Percentiles rank a stretch among this genome's conserved stretches.
Conservation (phyloP, 1,140 invertebrate genomes). For the Mylabris phalerata region DNA sequence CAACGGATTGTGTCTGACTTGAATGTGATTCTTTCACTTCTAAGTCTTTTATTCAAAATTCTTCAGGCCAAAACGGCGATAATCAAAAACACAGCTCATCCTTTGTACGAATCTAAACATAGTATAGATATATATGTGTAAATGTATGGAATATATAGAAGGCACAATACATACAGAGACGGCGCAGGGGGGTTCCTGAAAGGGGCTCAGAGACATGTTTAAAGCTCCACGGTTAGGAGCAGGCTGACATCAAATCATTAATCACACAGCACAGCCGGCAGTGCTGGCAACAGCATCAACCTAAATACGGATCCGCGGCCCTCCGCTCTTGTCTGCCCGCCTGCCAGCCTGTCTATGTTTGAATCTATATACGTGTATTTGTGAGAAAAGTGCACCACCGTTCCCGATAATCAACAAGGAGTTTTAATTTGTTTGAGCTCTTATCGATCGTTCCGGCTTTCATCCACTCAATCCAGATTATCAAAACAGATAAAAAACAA, state of each 20-base stretch:
- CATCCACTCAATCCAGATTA: no score
- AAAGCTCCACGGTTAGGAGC: constrained; percentile 41
- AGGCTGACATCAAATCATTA: constrained; percentile 40
- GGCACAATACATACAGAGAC: constrained; percentile 34
- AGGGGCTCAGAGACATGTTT: constrained; percentile 40
- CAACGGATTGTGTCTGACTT: no score
- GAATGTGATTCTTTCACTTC: background rate
- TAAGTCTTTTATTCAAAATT: constrained; percentile 33
- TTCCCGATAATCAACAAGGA: constrained; percentile 36
- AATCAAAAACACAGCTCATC: constrained; percentile 41
- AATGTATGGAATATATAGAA: constrained; percentile 25
- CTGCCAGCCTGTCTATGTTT: background rate
- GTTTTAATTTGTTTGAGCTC: constrained; percentile 35
- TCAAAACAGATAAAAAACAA: no score
- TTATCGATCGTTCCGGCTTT: constrained; percentile 8
- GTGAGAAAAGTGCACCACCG: constrained; percentile 34
- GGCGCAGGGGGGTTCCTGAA: constrained; percentile 29
- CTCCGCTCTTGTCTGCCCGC: constrained; percentile 18
- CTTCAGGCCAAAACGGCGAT: constrained; percentile 40
- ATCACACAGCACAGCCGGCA: constrained; percentile 37
- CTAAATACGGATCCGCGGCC: constrained; percentile 35
- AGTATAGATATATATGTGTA: constrained; percentile 16
- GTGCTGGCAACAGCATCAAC: constrained; percentile 39
- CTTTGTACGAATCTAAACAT: constrained; percentile 42
- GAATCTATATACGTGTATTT: constrained; percentile 1